phyloP scores from a whole-genome alignment of 2,797 vertebrate species.

The Chiroxiphia lanceolata region DNA sequence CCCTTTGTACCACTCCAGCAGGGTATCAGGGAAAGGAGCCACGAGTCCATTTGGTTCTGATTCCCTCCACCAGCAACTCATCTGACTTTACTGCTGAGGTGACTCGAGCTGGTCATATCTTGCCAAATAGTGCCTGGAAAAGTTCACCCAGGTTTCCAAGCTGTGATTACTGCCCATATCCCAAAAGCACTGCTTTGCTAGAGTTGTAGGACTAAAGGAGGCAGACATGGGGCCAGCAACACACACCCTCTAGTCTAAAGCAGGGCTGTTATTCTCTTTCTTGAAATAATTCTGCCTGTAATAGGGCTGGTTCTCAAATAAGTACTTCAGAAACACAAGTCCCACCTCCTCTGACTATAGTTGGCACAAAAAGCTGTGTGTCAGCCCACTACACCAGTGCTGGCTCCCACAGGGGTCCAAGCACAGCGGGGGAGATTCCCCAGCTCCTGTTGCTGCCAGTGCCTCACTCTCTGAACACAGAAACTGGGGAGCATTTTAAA shows the following conservation, averaged over 20 bases:
- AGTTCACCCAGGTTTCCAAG: neutral
- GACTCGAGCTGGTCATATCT: neutral
- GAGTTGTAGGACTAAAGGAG: neutral
- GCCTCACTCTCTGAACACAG: neutral
- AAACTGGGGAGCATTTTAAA: neutral
- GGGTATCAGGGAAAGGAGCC: neutral
- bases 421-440: neutral
- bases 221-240: too few relatives aligned
- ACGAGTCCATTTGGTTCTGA: rapidly evolving
- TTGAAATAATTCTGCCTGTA: neutral
- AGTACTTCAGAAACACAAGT: neutral
- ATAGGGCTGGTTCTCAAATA: neutral
- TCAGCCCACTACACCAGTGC: neutral
- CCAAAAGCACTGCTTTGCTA: neutral
- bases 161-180: neutral
- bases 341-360: neutral
- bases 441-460: neutral
- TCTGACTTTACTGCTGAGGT: neutral
- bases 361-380: neutral
- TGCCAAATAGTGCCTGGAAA: neutral
- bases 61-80: neutral
- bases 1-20: neutral
- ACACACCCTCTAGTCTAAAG: too few relatives aligned
- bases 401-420: neutral
- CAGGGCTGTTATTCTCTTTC: neutral